Conservation (phyloP, 92 coral and sea anemone species). For the Porites divaricata region DNA sequence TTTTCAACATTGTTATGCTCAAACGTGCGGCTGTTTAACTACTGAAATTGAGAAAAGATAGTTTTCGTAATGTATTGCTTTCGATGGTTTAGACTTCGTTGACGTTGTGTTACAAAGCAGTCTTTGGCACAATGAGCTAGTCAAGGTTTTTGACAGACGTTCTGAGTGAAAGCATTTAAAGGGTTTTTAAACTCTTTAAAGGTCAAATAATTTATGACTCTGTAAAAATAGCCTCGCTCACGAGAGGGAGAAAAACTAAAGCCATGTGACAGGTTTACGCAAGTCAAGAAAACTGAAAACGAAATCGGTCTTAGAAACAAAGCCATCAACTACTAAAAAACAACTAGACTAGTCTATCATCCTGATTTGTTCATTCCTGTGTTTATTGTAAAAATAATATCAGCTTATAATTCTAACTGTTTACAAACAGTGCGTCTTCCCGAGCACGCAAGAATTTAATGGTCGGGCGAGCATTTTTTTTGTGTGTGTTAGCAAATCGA, state of each 20-base stretch:
- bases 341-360: not conserved
- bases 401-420: constrained; percentile 14
- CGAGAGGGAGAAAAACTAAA: not conserved
- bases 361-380: constrained; percentile 2
- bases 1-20: too few species aligned
- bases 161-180: not conserved
- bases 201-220: constrained; percentile 15
- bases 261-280: not conserved
- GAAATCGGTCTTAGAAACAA: not conserved
- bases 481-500: not conserved
- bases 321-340: not conserved
- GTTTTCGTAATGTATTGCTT: too few species aligned
- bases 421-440: constrained; percentile 14
- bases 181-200: too few species aligned
- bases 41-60: too few species aligned
- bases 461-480: not conserved
- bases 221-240: not conserved
- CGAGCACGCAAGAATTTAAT: not conserved
- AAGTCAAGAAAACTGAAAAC: not conserved
- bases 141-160: too few species aligned
- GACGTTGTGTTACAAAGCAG: too few species aligned
- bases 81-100: too few species aligned
- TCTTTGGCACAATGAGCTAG: too few species aligned
- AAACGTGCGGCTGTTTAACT: too few species aligned
- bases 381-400: not conserved